Conservation (phyloP, 2,113 vertebrate genomes). For the Aldabrachelys gigantea region DNA sequence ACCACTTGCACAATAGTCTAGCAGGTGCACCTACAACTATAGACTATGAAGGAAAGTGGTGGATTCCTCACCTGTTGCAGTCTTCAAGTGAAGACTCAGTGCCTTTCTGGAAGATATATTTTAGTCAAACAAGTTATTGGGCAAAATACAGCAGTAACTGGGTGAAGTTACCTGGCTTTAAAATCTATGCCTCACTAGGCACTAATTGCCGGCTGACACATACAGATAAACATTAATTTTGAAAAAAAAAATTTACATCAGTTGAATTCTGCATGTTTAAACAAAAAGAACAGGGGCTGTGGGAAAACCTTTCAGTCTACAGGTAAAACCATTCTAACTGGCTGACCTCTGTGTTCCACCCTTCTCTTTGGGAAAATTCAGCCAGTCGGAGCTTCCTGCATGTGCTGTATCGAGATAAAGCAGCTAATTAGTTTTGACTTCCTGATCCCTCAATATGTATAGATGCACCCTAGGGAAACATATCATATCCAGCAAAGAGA, state of each 20-base stretch:
- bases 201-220: rapidly evolving
- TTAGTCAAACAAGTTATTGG: not conserved
- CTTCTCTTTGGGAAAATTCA: not conserved
- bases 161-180: rapidly evolving
- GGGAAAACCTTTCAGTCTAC: not conserved
- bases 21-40: not conserved
- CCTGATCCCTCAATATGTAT: not conserved
- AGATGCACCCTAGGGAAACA: not conserved
- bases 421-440: not conserved
- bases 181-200: not conserved
- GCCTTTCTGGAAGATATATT: rapidly evolving
- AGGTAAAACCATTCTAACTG: rapidly evolving
- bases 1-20: not conserved
- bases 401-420: not conserved
- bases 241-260: not conserved
- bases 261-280: not conserved
- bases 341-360: rapidly evolving
- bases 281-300: not conserved
- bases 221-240: not conserved
- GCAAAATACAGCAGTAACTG: not conserved
- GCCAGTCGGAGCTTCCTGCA: not conserved
- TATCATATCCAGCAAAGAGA: not conserved
- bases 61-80: not conserved
- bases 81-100: not conserved
- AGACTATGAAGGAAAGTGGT: not conserved